A percentile compares a stretch with the other conserved stretches of the same genome.
Evolutionary conservation across 2,113 vertebrate genomes (phyloP).

Genomic region (Scatophagus argus): DNA sequence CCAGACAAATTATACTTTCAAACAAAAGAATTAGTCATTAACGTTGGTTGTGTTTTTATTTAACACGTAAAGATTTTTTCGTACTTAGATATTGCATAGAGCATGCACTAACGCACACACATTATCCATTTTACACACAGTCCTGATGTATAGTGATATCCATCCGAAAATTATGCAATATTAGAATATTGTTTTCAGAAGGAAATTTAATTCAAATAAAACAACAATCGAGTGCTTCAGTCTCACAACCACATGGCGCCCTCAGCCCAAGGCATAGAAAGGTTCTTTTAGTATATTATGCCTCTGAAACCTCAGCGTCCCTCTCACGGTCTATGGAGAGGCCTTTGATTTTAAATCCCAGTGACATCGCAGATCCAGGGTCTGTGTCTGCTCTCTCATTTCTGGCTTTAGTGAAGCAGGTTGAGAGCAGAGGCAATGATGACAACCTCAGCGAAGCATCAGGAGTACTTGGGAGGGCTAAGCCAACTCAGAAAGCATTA

Average conservation of each 20-base stretch:
- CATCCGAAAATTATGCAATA: not conserved
- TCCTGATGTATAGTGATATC: not conserved
- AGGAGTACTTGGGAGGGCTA: slow-evolving; percentile 11
- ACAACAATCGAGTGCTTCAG: not conserved
- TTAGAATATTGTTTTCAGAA: not conserved
- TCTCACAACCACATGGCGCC: not conserved
- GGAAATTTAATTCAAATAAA: not conserved
- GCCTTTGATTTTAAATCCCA: slow-evolving; percentile 47
- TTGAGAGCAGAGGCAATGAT: slow-evolving; percentile 47
- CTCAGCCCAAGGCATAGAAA: not conserved
- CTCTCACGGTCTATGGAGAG: not conserved
- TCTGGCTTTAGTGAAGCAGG: slow-evolving; percentile 43
- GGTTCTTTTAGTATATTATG: slow-evolving; percentile 1
- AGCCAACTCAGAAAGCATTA: slow-evolving; percentile 49
- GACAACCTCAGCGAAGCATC: slow-evolving; percentile 58
- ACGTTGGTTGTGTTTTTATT: too few relatives aligned
- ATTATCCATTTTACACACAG: not conserved
- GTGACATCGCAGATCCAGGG: slow-evolving; percentile 43
- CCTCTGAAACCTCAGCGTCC: slow-evolving; percentile 15
- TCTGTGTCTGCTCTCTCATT: slow-evolving; percentile 35
- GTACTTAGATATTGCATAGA: too few relatives aligned
- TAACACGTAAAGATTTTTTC: too few relatives aligned
- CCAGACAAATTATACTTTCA: not conserved
- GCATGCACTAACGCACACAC: too few relatives aligned
- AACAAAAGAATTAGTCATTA: not conserved